Evolutionary conservation across 1,140 invertebrate species (phyloP).

Genomic region (Atta colombica): DNA sequence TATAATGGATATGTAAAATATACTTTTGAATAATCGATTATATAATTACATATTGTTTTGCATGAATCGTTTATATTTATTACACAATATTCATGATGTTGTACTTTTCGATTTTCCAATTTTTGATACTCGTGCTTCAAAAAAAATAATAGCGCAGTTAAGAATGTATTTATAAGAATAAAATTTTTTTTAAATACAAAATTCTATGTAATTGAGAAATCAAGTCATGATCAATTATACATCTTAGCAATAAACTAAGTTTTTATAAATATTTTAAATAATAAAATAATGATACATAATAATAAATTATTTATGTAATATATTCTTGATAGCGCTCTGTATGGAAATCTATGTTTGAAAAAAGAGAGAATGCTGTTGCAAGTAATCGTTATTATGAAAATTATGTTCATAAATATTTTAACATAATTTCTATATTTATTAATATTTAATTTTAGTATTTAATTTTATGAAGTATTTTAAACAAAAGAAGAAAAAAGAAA

Average conservation of each 20-base stretch:
- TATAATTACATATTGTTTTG: constrained; percentile 14
- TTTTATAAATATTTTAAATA: background rate
- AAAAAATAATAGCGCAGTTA: constrained; percentile 5
- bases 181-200: background rate
- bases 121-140: background rate
- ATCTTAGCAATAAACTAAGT: background rate
- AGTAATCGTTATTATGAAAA: background rate
- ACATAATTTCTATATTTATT: background rate
- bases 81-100: background rate
- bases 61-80: background rate
- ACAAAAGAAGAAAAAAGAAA: background rate
- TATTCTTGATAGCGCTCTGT: background rate
- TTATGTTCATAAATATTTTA: background rate
- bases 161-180: background rate
- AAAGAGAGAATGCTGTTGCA: background rate
- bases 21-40: background rate
- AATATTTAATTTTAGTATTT: background rate
- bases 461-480: constrained; percentile 39
- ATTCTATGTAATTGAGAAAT: background rate
- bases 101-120: background rate
- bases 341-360: background rate
- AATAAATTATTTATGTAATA: background rate
- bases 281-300: background rate
- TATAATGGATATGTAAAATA: background rate
- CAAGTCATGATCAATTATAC: background rate